Evolutionary conservation across 92 coral and sea anemone genomes (phyloP), one percentile per base, ranked within the genome.

Genomic region (Heliopora coerulea): DNA sequence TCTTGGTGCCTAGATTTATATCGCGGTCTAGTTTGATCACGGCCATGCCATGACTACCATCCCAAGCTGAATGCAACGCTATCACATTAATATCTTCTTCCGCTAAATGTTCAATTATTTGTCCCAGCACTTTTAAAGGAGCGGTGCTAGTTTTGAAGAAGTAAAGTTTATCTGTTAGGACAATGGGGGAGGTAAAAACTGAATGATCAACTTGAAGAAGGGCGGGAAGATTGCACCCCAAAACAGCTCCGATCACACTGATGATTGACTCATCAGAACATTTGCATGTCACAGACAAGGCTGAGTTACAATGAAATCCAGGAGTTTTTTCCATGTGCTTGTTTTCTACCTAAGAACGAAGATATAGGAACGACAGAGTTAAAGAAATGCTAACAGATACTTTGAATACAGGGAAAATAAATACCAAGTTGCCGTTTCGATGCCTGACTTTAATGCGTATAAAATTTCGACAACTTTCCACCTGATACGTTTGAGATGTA

Each of bases 161-260:
- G 42, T 59, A 61, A 12, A 89, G 68, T 59, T 83, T 88, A 59
- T 72, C 91, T 18, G 80, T 33, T 23, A 95, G 84, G 26, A 87
- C 80, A 1, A 95, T 89, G 8, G 88, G 83, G 41, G 87, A 83
- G 75, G 84, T 68, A 70, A 95, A 95, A 61, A 37, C 72, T 32
- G 80, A 56, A 49, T 83, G 61, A 44, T 83, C 82, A 74, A 83
- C 83, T 65, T 89, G 83, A 67, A 86, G 60, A 20, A 95, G 89
- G 52, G 79, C 88, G 14, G 96, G 96, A 3, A 67, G 67, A 64
- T 73, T 86, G 31, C 78, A 49, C 12, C 96, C 99, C 49, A 89
- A 78, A 31, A 88, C 86, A 41, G 91, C 74, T 37, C 95, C 99
- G 31, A 78, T 77, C 18, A 92, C 35, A 8, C 82, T 63, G 21